Percentiles rank a stretch among this genome's conserved stretches.
Evolutionary conservation across 1,140 invertebrate species (phyloP).

Genomic region (Drosophila tani): DNA sequence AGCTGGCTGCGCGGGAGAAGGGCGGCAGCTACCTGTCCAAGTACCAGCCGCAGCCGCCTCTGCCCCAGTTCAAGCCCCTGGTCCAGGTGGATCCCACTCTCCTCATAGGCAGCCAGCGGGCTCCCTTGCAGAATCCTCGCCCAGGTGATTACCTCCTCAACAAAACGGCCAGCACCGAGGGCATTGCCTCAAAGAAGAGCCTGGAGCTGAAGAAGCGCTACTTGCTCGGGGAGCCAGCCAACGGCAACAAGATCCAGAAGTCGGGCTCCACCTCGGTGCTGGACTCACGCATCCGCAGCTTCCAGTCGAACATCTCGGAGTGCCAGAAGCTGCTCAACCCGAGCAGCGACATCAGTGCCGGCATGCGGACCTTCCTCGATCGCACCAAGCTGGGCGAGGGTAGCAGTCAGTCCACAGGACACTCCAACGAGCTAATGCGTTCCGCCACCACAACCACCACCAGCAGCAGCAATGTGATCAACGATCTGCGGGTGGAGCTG

Average conservation of each 20-base stretch:
- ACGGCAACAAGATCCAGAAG: slow-evolving; percentile 89
- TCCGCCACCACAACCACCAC: slow-evolving; percentile 78
- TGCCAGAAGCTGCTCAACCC: slow-evolving; percentile 94
- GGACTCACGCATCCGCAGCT: slow-evolving; percentile 92
- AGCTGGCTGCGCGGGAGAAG: slow-evolving; percentile 59
- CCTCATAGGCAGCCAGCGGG: slow-evolving; percentile 64
- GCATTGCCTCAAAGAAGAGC: slow-evolving; percentile 93
- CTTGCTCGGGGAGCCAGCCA: slow-evolving; percentile 88
- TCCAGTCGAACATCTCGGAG: slow-evolving; percentile 94
- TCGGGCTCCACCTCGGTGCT: slow-evolving; percentile 94
- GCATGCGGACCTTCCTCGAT: slow-evolving; percentile 90
- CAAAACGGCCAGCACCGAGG: slow-evolving; percentile 93
- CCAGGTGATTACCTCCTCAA: slow-evolving; percentile 91
- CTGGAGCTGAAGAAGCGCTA: slow-evolving; percentile 94
- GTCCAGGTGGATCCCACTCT: slow-evolving; percentile 84
- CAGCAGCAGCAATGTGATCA: slow-evolving; percentile 77
- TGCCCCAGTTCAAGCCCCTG: slow-evolving; percentile 86
- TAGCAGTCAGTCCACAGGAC: slow-evolving; percentile 12
- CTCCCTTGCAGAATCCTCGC: slow-evolving; percentile 86
- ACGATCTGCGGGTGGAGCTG: slow-evolving; percentile 76
- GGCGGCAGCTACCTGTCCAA: slow-evolving; percentile 76
- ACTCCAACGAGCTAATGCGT: slow-evolving; percentile 68
- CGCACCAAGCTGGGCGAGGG: slow-evolving; percentile 71
- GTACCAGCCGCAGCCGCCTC: slow-evolving; percentile 82
- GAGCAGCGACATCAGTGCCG: slow-evolving; percentile 90